phyloP scores from a whole-genome alignment of 1,140 invertebrate genomes.

The Phortica variegata region DNA sequence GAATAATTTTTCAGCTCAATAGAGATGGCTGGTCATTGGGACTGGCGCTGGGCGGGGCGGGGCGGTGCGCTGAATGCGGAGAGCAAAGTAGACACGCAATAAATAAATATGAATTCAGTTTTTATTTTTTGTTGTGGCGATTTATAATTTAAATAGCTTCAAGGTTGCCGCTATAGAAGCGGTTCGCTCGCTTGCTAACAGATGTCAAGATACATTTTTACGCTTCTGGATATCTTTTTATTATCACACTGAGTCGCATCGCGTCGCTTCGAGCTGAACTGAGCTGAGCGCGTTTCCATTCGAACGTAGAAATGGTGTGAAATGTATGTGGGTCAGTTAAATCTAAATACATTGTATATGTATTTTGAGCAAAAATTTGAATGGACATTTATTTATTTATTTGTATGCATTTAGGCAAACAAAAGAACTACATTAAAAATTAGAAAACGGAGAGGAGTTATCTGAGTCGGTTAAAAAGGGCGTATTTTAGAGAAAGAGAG shows the following conservation, averaged over 20 bases:
- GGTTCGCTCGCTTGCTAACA: too few species aligned
- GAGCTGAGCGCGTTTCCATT: too few species aligned
- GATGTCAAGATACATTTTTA: constrained; percentile 21
- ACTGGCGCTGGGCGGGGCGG: too few species aligned
- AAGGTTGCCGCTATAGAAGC: constrained; percentile 49
- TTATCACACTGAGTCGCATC: constrained; percentile 9
- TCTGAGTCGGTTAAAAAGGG: too few species aligned
- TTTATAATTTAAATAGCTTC: constrained; percentile 55
- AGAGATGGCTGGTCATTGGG: too few species aligned
- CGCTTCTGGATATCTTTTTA: constrained; percentile 7
- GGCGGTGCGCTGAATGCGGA: too few species aligned
- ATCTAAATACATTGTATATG: constrained; percentile 35
- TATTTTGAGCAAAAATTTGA: constrained; percentile 26
- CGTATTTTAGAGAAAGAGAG: too few species aligned
- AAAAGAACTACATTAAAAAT: too few species aligned
- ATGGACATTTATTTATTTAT: constrained; percentile 43
- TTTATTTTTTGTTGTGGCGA: constrained; percentile 27
- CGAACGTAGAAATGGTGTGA: constrained; percentile 26
- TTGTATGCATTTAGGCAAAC: constrained; percentile 7
- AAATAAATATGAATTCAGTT: constrained; percentile 15
- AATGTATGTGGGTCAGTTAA: constrained; percentile 53
- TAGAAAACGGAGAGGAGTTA: too few species aligned
- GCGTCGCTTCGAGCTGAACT: too few species aligned
- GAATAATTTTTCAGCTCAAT: constrained; percentile 29
- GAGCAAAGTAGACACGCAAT: constrained; percentile 9